These are phyloP conservation scores for Atherinomorus stipes DNA, from an alignment of 2,113 vertebrate genomes.

Conservation along the genomic window DNA sequence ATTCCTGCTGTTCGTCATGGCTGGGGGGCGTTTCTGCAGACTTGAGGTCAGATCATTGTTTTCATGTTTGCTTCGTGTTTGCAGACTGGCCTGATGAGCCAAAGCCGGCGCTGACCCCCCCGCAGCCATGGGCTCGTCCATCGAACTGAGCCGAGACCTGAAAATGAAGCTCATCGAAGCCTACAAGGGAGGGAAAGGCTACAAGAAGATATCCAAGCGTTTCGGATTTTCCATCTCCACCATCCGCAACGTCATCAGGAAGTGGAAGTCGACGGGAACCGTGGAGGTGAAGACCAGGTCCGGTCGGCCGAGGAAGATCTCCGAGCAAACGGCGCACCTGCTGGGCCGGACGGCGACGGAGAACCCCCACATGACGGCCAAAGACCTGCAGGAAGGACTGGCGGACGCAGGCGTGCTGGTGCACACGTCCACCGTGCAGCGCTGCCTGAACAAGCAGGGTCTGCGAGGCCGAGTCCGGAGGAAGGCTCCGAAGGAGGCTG, in stretches of 20 bases:
- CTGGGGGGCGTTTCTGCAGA: not conserved
- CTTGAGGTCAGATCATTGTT: not conserved
- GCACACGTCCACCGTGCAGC: slow-evolving; percentile 6
- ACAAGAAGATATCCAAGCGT: slow-evolving; percentile 10
- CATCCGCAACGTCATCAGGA: slow-evolving; percentile 7
- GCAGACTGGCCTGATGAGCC: too few species aligned
- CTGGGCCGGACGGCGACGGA: not conserved
- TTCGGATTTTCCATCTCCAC: slow-evolving; percentile 12
- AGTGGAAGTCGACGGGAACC: slow-evolving; percentile 5
- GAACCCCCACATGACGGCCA: slow-evolving; percentile 5
- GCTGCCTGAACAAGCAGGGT: slow-evolving; percentile 3
- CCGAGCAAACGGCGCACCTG: not conserved
- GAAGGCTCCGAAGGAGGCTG: not conserved
- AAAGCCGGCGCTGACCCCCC: not conserved
- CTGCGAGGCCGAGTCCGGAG: not conserved
- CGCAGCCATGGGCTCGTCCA: not conserved
- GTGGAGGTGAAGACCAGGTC: slow-evolving; percentile 7
- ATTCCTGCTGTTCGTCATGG: too few species aligned
- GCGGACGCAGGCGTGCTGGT: slow-evolving; percentile 1
- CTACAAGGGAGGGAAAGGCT: not conserved
- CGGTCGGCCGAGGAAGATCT: slow-evolving; percentile 3
- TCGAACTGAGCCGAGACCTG: slow-evolving; percentile 4
- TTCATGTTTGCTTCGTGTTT: not conserved
- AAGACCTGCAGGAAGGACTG: not conserved
- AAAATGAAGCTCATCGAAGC: slow-evolving; percentile 7